Conservation (phyloP, 2,113 vertebrate genomes). For the Scartelaos histophorus region DNA sequence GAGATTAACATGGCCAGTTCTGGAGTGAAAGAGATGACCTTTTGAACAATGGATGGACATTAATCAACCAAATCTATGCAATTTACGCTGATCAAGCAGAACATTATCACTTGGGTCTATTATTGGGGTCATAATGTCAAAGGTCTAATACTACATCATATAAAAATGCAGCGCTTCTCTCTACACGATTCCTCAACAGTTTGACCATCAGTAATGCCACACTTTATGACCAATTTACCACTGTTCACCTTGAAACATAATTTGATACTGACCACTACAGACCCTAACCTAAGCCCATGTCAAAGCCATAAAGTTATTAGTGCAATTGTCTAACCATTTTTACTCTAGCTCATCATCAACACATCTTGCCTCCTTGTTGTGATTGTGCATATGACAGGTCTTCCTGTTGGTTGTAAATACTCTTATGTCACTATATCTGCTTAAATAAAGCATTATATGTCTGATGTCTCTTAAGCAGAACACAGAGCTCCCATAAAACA, state of each 20-base stretch:
- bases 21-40: conserved; percentile 7
- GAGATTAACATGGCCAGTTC: conserved; percentile 12
- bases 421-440: background rate
- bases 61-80: background rate
- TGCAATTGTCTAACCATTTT: background rate
- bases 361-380: background rate
- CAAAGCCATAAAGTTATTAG: background rate
- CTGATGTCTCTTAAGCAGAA: background rate
- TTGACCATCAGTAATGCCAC: background rate
- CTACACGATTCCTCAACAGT: background rate
- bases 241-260: background rate
- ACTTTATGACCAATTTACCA: background rate
- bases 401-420: background rate
- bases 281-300: background rate
- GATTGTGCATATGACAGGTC: background rate
- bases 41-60: conserved; percentile 1
- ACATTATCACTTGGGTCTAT: background rate
- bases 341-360: background rate
- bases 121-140: background rate
- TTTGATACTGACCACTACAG: background rate
- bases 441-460: background rate
- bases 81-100: background rate
- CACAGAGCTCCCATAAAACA: background rate
- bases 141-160: background rate
- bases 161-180: background rate